Evolutionary conservation across 1,140 invertebrate species (phyloP), one percentile per base, ranked within the genome.

Genomic region (Drosophila orosa): DNA sequence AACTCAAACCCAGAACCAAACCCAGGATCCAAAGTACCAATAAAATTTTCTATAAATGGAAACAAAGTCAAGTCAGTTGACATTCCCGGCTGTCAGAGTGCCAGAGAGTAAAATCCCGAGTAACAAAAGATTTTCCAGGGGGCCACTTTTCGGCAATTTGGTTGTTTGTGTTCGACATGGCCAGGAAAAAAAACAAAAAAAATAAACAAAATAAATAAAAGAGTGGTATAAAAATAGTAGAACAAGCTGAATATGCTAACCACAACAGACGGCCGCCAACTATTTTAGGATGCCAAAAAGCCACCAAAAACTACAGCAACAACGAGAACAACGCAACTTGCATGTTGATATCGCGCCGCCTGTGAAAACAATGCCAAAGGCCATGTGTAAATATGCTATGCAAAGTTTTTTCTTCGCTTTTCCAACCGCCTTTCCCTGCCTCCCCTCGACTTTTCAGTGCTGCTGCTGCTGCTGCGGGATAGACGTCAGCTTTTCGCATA

Each of bases 341-440:
- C 68, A 82, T 78, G 79, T 71, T 61, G 76, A 55, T 78, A 66
- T 72, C 78, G 58, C 71, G 65, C 69, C 58, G 69, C 61, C 65
- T 74, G 74, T 67, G 63, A 75, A 85, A 86, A 85, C 74, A 87
- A 85, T 86, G 82, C 82, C 83, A 85, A 85, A 85, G 83, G 83
- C 82, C 69, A 78, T 87, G 83, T 85, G 83, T 75, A 85, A 85
- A 85, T 85, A 85, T 82, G 82, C 83, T 74, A 78, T 85, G 74
- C 65, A 78, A 74, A 61, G 63, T 84, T 80, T 84, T 63, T 80
- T 58, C 56, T 42, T 66, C 57, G 60, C 47, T 58, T 75, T 42
- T 59, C 39, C 50, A 0, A 4, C 48, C 17, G 27, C 12, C 1
- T 47, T 25, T 25, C 24, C 44, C 25, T 17, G 24, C 42, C 25